Evolutionary conservation across 53 echinoderm and acorn worm species (phyloP).

Genomic region (Patiria pectinifera): DNA sequence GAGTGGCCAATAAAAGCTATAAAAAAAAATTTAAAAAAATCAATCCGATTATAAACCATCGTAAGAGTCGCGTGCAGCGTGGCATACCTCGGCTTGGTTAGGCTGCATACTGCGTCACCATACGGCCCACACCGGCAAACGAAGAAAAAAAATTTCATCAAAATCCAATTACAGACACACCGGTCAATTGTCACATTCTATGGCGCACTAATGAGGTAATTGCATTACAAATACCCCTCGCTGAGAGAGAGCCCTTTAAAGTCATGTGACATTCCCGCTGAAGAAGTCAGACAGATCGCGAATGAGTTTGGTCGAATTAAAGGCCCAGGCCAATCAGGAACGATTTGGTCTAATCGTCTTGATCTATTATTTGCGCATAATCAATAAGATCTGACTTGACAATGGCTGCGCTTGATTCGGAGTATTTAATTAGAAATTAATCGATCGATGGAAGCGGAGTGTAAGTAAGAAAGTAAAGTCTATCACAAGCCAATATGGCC

Average conservation of each 20-base stretch:
- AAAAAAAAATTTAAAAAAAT: too few species aligned
- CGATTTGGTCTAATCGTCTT: background rate
- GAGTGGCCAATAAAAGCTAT: background rate
- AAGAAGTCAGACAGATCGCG: background rate
- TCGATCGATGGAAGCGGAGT: background rate
- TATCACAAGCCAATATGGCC: too few species aligned
- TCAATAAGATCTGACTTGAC: background rate
- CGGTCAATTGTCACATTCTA: constrained; percentile 50
- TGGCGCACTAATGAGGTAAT: constrained; percentile 39
- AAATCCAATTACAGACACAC: constrained; percentile 44
- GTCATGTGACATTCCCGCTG: constrained; percentile 7
- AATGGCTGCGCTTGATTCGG: background rate
- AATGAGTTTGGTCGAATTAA: background rate
- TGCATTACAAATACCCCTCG: constrained; percentile 30
- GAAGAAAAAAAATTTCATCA: constrained; percentile 34
- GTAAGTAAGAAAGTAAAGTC: background rate
- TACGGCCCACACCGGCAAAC: background rate
- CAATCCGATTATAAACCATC: too few species aligned
- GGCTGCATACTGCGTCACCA: background rate
- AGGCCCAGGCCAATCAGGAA: background rate
- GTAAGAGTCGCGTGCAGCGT: background rate
- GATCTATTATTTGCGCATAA: background rate
- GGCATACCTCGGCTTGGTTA: background rate
- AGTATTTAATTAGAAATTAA: background rate
- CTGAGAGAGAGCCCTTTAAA: background rate